phyloP scores from a whole-genome alignment of 2,888 invertebrate genomes.

The Blomia tropicalis region DNA sequence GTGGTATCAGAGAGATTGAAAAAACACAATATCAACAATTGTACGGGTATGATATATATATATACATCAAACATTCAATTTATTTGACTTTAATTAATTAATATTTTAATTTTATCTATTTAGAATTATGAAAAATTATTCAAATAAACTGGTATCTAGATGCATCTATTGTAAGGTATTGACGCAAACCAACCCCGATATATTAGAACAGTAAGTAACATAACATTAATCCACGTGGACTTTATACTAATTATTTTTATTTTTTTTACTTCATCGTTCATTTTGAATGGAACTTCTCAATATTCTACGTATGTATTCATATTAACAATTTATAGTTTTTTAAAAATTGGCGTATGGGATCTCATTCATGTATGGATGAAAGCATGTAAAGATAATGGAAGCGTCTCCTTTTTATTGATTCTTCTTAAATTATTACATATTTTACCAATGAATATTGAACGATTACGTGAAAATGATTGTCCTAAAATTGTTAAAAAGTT shows the following conservation, averaged over 20 bases:
- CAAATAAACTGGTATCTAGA: constrained; percentile 82
- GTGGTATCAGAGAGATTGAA: constrained; percentile 76
- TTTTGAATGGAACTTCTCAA: too few species aligned
- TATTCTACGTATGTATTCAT: too few species aligned
- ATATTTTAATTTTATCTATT: constrained; percentile 36
- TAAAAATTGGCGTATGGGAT: constrained; percentile 80
- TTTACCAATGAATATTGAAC: constrained; percentile 75
- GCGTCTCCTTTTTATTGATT: constrained; percentile 72
- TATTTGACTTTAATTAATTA: constrained; percentile 20
- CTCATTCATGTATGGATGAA: constrained; percentile 76
- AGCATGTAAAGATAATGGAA: constrained; percentile 63
- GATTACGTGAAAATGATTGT: constrained; percentile 74
- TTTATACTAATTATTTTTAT: background rate
- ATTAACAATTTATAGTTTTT: constrained; percentile 47
- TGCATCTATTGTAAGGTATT: constrained; percentile 86
- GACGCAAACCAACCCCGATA: constrained; percentile 62
- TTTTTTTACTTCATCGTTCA: background rate
- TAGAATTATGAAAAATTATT: constrained; percentile 88
- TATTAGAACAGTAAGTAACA: constrained; percentile 52
- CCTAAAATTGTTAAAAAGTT: constrained; percentile 78
- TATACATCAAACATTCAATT: background rate
- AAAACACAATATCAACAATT: constrained; percentile 51
- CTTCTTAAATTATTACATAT: constrained; percentile 63
- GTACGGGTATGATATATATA: background rate
- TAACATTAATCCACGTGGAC: background rate